These are phyloP conservation scores for Lamproptera curius DNA, from an alignment of 2,888 invertebrate genomes.

Conservation along the genomic window DNA sequence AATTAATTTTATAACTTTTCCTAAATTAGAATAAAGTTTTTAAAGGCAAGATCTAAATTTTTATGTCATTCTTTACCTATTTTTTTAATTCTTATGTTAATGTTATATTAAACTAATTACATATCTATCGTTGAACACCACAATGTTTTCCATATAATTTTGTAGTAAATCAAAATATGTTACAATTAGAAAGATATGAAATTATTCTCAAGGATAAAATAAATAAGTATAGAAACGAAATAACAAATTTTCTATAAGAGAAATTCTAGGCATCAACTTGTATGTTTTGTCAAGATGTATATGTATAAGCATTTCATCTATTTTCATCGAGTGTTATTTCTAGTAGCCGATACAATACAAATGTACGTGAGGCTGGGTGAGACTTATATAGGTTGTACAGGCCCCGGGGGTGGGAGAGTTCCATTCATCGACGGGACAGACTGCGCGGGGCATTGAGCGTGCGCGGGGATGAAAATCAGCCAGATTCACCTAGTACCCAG, in stretches of 20 bases:
- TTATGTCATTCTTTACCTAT: too few species aligned
- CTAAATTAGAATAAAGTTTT: too few species aligned
- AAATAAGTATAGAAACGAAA: background rate
- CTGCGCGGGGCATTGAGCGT: conserved; percentile 55
- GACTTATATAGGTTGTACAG: conserved; percentile 50
- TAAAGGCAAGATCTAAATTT: too few species aligned
- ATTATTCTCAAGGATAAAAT: background rate
- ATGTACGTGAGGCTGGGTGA: conserved; percentile 50
- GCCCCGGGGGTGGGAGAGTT: conserved; percentile 45
- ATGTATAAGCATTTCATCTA: conserved; percentile 54
- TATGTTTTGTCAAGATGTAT: conserved; percentile 32
- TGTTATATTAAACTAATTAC: too few species aligned
- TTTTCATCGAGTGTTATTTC: conserved; percentile 62
- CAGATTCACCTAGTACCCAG: conserved; percentile 57
- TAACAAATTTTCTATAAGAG: background rate
- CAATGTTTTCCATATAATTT: too few species aligned
- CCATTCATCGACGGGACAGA: conserved; percentile 71
- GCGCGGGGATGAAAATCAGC: conserved; percentile 37
- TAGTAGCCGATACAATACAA: conserved; percentile 55
- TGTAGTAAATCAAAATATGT: too few species aligned
- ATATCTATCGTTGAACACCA: too few species aligned
- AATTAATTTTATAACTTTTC: too few species aligned
- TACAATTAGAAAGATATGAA: background rate
- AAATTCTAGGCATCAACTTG: background rate
- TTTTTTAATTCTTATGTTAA: too few species aligned